These are phyloP conservation scores for Rallus limicola DNA, from an alignment of 2,113 vertebrate genomes.

Conservation along the genomic window DNA sequence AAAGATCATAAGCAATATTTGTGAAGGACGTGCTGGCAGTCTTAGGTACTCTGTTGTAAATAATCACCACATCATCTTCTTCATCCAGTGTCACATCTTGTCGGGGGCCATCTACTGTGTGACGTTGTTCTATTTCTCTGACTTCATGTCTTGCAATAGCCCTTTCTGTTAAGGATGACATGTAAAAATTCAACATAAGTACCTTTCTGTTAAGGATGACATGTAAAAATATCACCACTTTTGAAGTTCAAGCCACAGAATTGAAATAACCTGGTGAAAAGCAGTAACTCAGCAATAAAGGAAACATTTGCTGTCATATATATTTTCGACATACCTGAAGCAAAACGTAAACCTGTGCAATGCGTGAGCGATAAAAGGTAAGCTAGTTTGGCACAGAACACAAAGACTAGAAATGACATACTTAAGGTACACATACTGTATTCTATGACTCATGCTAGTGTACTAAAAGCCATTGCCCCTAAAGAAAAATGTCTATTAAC, in stretches of 20 bases:
- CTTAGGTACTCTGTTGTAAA: conserved; percentile 98
- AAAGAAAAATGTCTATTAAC: not conserved
- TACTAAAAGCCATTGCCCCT: not conserved
- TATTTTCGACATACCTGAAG: not conserved
- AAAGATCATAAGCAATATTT: conserved; percentile 89
- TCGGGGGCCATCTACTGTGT: conserved; percentile 78
- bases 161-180: conserved; percentile 80
- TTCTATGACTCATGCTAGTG: not conserved
- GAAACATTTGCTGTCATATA: not conserved
- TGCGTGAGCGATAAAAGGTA: not conserved
- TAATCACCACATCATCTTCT: conserved; percentile 87
- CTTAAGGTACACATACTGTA: not conserved
- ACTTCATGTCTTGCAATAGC: conserved; percentile 92
- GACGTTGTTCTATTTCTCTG: conserved; percentile 90
- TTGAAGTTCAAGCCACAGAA: not conserved
- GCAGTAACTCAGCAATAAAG: not conserved
- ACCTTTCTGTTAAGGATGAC: conserved; percentile 80
- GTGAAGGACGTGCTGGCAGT: conserved; percentile 99
- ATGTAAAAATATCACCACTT: not conserved
- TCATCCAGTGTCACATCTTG: conserved; percentile 75
- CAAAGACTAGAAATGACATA: not conserved
- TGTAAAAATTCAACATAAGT: not conserved
- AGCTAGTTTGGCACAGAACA: not conserved
- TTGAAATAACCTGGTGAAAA: not conserved
- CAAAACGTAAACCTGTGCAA: not conserved